phyloP scores from a whole-genome alignment of 2,113 vertebrate genomes.

The Eulacestoma nigropectus region DNA sequence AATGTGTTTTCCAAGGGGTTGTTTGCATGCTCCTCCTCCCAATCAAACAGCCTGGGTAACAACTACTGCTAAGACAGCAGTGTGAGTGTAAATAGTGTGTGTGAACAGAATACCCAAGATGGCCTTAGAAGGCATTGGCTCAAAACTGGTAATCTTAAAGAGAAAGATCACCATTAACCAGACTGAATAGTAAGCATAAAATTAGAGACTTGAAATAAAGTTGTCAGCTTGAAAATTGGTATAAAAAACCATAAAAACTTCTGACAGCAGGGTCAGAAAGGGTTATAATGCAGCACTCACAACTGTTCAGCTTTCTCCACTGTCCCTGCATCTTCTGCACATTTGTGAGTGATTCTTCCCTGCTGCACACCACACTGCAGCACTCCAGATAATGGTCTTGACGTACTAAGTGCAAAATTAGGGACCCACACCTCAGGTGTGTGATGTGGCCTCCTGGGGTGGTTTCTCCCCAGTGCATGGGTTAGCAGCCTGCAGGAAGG shows the following conservation, averaged over 20 bases:
- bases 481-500: not conserved
- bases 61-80: not conserved
- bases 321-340: not conserved
- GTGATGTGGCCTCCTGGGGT: not conserved
- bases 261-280: not conserved
- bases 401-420: not conserved
- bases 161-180: not conserved
- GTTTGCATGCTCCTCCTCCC: not conserved
- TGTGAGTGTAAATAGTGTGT: not conserved
- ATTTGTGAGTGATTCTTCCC: not conserved
- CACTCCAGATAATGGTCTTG: not conserved
- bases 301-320: not conserved
- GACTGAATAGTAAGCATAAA: not conserved
- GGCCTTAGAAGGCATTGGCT: not conserved
- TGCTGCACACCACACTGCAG: too few species aligned
- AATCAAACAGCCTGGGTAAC: not conserved
- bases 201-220: not conserved
- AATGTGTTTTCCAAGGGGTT: not conserved
- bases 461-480: not conserved
- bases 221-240: not conserved
- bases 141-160: not conserved
- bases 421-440: not conserved
- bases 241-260: not conserved
- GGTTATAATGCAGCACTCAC: not conserved
- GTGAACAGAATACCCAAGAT: not conserved